Evolutionary conservation across 2,113 vertebrate genomes (phyloP), one percentile per base, ranked within the genome.

Genomic region (Hydrochoerus hydrochaeris): DNA sequence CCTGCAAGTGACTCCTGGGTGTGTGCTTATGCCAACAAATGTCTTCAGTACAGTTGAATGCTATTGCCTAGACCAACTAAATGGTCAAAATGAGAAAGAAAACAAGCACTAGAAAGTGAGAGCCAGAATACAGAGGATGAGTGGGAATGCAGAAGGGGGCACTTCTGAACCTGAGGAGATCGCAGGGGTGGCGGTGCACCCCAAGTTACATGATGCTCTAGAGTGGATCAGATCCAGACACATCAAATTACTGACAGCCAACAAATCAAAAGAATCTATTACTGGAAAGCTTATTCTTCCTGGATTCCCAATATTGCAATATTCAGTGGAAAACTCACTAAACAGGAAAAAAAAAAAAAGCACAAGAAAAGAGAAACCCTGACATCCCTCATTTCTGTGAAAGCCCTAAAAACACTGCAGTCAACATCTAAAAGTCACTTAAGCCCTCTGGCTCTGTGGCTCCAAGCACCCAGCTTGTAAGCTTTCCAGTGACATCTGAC

Each of bases 321-420:
- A 60, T 90, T 82, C 62, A 46, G 52, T 44, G 26, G 44, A 89
- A 84, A 96, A 90, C 69, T 77, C 63, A 88, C 81, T 90, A 93
- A 87, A 81, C 63, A 28, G 54, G 93, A 91, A 90, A 95, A 91
- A 86, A 91, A 92, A 85, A 24, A 75, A 44, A 57, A 16, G 1
- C 54, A 57, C 54, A 75, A 26, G 41, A 13, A 75, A 46, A 46
- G 73, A 77, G 46, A 14, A 77, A 28, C 26, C 6, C 83, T 95
- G 96, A 93, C 95, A 97, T 91, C 44, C 5, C 58, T 95, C 96
- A 97, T 96, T 95, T 90, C 90, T 71, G 85, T 95, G 81, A 96
- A 97, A 80, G 62, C 57, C 58, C 49, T 95, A 60, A 90, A 83
- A 96, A 90, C 81, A 88, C 52, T 87, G 63, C 52, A 95, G 80